Conservation (phyloP, 2,888 invertebrate genomes). For the Gortyna flavago region DNA sequence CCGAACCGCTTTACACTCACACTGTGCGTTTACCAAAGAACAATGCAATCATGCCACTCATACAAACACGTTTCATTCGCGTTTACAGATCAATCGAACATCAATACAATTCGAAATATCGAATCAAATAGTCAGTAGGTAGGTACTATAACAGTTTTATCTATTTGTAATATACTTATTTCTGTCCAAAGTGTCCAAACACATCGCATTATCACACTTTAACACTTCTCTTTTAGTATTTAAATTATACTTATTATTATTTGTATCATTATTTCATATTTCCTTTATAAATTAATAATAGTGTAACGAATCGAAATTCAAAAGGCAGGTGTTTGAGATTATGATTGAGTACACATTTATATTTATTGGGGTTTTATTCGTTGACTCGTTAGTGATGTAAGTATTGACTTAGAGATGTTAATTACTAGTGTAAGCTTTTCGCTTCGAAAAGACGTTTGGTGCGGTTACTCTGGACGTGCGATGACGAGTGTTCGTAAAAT, state of each 20-base stretch:
- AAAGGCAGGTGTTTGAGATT: constrained; percentile 63
- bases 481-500: background rate
- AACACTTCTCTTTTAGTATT: constrained; percentile 28
- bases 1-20: constrained; percentile 54
- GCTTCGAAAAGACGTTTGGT: constrained; percentile 31
- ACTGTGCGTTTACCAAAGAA: constrained; percentile 67
- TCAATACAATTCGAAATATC: constrained; percentile 9
- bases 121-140: constrained; percentile 14
- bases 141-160: constrained; percentile 5
- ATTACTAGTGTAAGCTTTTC: constrained; percentile 43
- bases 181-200: constrained; percentile 33
- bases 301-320: constrained; percentile 49
- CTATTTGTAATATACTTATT: constrained; percentile 19
- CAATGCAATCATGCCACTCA: constrained; percentile 57
- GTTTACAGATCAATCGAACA: constrained; percentile 25
- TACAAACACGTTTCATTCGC: constrained; percentile 3
- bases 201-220: constrained; percentile 9
- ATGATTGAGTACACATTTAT: constrained; percentile 73
- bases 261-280: constrained; percentile 19
- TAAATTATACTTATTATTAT: constrained; percentile 7
- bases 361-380: constrained; percentile 63
- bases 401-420: constrained; percentile 41
- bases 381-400: constrained; percentile 58
- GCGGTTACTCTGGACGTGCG: constrained; percentile 17
- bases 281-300: constrained; percentile 21